Evolutionary conservation across 2,113 vertebrate genomes (phyloP).

Genomic region (Oncorhynchus kisutch): DNA sequence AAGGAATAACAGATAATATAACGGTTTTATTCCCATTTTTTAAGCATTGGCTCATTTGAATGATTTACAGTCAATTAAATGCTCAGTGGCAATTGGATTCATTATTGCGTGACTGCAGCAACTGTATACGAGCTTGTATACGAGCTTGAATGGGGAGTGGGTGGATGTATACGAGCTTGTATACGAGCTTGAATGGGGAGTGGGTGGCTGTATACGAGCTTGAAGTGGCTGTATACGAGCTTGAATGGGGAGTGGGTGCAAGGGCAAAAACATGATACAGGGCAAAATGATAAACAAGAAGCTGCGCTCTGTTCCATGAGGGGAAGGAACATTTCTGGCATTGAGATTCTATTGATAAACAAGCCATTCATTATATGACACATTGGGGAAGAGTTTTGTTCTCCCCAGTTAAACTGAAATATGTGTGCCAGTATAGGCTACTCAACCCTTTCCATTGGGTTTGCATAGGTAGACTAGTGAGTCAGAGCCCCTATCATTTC

Average conservation of each 20-base stretch:
- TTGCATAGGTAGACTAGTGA: conserved; percentile 17
- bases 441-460: conserved; percentile 13
- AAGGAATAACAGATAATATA: background rate
- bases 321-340: background rate
- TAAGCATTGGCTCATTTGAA: background rate
- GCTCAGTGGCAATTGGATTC: background rate
- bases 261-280: background rate
- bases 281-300: conserved; percentile 14
- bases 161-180: too few species aligned
- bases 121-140: background rate
- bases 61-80: background rate
- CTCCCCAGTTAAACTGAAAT: background rate
- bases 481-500: conserved; percentile 20
- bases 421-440: conserved; percentile 19
- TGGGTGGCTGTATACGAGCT: too few species aligned
- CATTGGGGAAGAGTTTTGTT: background rate
- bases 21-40: conserved; percentile 1
- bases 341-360: conserved; percentile 3
- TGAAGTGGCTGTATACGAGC: background rate
- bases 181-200: too few species aligned
- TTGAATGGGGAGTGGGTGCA: background rate
- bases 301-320: background rate
- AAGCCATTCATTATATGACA: conserved; percentile 10
- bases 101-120: background rate
- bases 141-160: too few species aligned